phyloP scores from a whole-genome alignment of 2,113 vertebrate species.

The Callospermophilus lateralis region DNA sequence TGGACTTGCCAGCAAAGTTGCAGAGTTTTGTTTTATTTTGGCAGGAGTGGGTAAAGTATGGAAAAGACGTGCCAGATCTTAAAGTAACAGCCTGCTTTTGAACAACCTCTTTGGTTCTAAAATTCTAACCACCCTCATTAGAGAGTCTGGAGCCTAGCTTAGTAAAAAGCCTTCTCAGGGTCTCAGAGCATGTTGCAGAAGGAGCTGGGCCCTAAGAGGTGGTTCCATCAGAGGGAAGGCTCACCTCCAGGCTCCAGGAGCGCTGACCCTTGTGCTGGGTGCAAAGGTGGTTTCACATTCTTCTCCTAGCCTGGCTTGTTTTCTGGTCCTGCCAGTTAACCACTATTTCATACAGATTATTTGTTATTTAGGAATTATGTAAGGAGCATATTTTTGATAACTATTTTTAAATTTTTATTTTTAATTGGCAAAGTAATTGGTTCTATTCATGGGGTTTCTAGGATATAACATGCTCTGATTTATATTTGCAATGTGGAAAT shows the following conservation, averaged over 20 bases:
- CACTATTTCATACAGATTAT: neutral
- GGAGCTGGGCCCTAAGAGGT: neutral
- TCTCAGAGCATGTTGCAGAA: rapidly evolving
- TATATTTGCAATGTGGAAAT: neutral
- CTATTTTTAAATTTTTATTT: neutral
- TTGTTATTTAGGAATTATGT: neutral
- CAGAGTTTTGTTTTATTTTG: neutral
- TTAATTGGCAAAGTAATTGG: neutral
- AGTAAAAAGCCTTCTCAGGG: neutral
- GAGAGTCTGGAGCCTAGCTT: neutral
- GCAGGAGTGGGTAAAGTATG: neutral
- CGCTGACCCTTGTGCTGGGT: neutral
- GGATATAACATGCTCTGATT: neutral
- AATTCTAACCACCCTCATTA: neutral
- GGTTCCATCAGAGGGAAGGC: neutral
- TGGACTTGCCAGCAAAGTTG: too few relatives aligned
- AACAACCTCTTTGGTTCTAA: neutral
- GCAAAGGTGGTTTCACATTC: rapidly evolving
- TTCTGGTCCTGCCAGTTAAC: neutral
- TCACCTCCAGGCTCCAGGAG: rapidly evolving
- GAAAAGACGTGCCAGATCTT: neutral
- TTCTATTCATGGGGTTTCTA: too few relatives aligned
- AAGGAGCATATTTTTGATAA: neutral
- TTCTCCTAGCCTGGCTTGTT: too few relatives aligned
- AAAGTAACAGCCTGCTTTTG: neutral